Conservation (phyloP, 2,113 vertebrate species). For the Actinemys pallida region DNA sequence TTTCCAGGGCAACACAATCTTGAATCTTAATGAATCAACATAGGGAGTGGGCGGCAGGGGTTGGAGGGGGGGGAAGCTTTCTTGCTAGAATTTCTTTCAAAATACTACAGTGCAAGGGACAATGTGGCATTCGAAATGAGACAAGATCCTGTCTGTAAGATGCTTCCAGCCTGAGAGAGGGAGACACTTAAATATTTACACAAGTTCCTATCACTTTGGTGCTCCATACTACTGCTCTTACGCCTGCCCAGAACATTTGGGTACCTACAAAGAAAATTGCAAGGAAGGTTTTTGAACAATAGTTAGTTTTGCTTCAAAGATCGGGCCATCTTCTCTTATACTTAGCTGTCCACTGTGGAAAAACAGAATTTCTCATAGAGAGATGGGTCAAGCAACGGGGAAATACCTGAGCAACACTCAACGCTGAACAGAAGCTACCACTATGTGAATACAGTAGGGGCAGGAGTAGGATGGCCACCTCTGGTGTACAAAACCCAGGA, state of each 20-base stretch:
- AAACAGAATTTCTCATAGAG: background rate
- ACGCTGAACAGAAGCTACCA: background rate
- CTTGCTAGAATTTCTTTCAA: background rate
- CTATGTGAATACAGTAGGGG: rapidly evolving
- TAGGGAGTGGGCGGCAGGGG: background rate
- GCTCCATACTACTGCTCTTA: background rate
- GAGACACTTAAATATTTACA: background rate
- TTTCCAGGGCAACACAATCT: background rate
- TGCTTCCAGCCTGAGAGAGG: background rate
- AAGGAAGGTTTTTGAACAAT: background rate
- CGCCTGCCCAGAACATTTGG: background rate
- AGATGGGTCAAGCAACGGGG: background rate
- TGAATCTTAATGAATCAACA: constrained; percentile 8
- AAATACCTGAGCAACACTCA: background rate
- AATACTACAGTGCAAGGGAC: background rate
- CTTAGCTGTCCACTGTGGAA: background rate
- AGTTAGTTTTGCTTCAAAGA: background rate
- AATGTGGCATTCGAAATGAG: background rate
- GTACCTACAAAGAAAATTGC: rapidly evolving
- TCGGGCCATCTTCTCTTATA: background rate
- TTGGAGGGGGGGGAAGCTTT: background rate
- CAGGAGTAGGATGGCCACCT: background rate
- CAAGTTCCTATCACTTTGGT: background rate
- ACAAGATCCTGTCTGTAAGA: background rate
- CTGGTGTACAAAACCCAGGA: background rate